Percentiles rank a stretch among this genome's conserved stretches.
Evolutionary conservation across 2,797 vertebrate species (phyloP).

Genomic region (Clarias fuscus): DNA sequence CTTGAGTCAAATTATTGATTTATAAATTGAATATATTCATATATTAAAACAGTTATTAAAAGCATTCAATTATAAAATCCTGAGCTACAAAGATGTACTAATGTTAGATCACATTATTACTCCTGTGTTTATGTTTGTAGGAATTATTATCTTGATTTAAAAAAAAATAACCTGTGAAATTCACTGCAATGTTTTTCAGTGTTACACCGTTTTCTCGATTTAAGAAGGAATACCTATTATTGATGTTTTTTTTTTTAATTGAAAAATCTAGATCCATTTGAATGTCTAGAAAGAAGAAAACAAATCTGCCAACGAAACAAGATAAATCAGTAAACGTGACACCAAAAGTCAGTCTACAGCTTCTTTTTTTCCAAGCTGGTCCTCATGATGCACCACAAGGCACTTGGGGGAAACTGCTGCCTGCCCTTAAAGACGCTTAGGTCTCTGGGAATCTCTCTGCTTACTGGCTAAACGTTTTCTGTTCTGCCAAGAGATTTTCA

Average conservation of each 20-base stretch:
- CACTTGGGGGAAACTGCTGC: not conserved
- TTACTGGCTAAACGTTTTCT: not conserved
- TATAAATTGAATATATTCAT: not conserved
- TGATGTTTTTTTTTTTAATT: not conserved
- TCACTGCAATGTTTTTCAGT: no score
- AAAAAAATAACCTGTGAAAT: not conserved
- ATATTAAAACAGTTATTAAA: not conserved
- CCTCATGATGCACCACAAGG: not conserved
- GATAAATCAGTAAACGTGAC: not conserved
- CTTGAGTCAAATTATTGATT: not conserved
- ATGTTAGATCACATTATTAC: not conserved
- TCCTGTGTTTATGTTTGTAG: not conserved
- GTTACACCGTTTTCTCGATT: no score
- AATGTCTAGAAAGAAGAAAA: not conserved
- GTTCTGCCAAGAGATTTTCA: conserved; percentile 1
- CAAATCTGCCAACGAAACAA: not conserved
- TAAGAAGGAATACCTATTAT: not conserved
- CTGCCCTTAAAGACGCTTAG: not conserved
- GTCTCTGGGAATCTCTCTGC: not conserved
- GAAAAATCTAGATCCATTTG: not conserved
- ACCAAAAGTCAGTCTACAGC: not conserved
- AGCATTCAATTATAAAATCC: not conserved
- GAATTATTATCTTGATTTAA: not conserved
- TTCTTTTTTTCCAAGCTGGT: not conserved
- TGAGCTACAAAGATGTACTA: not conserved